Base-by-base conservation (phyloP, 2,888 invertebrate species). In the Proisotoma minuta region DNA sequence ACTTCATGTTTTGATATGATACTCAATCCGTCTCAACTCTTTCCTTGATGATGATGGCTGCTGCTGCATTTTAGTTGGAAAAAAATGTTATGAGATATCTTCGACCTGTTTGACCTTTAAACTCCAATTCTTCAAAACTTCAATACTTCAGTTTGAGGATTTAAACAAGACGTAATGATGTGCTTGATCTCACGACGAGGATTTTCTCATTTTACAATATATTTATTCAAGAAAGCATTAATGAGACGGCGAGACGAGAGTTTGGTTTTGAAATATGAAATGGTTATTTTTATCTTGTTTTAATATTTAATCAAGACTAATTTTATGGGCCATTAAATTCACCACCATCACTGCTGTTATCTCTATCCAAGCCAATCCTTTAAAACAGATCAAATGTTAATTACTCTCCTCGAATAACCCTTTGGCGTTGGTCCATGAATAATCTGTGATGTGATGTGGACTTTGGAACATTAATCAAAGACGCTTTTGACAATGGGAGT, bases 111-210 rank as follows among this genome's bases (percentile, higher is more conserved):
- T 43, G 43, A 43, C 43, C 43, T 43, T 43, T 43, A 15, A 43
- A 43, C 43, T 43, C 43, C 20, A 43, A 43, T 43, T 43, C 43
- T 43, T 43, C 43, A 43, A 43, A 43, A 43, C 43, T 43, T 43
- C 43, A 43, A 43, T 43, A 43, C 43, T 12, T n/a, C 18, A 43
- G 20, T 20, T 43, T 43, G 10, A 5, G 4, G 20, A 15, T 43
- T 43, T 43, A 43, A 43, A 43, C 43, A 43, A 43, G 43, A 43
- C 20, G 43, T 43, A 43, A 43, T n/a, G 4, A n/a, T 43, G 43
- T 15, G 43, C 20, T 43, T 43, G 20, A n/a, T 5, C 34, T 34
- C 34, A 34, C 34, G 15, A 34, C 15, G 8, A 10, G 34, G 34
- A n/a, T n/a, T n/a, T n/a, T n/a, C n/a, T 34, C 8, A 34, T 34